Conservation (phyloP, 2,113 vertebrate species). For the Haliaeetus leucogaster region DNA sequence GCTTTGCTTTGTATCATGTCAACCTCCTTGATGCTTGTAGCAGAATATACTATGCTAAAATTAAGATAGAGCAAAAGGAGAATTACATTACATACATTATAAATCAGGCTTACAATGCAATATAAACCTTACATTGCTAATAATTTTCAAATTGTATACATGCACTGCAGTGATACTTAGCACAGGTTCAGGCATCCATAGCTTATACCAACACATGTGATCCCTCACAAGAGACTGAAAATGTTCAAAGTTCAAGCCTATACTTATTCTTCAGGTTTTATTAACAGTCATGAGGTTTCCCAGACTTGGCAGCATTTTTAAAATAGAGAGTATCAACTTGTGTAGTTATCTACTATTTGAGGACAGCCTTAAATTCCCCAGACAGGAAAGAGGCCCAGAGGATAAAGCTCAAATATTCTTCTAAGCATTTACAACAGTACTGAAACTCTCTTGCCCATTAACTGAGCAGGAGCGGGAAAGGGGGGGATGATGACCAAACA, state of each 20-base stretch:
- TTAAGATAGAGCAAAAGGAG: background rate
- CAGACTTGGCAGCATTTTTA: background rate
- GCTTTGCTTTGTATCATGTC: background rate
- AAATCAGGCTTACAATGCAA: background rate
- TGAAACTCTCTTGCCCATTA: background rate
- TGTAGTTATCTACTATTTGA: background rate
- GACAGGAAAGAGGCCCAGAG: background rate
- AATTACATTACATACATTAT: background rate
- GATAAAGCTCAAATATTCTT: background rate
- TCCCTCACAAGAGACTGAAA: background rate
- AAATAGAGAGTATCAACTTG: background rate
- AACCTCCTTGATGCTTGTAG: background rate
- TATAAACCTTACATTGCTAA: background rate
- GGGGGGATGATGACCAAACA: background rate
- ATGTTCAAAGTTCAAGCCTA: background rate
- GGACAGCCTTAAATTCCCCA: background rate
- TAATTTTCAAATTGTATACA: background rate
- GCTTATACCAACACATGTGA: background rate
- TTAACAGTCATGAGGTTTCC: background rate
- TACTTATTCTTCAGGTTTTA: background rate
- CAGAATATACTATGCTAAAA: background rate
- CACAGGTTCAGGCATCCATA: background rate
- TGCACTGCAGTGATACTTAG: background rate
- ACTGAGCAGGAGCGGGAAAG: background rate
- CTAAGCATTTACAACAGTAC: background rate